Base-by-base conservation (phyloP, 2,888 invertebrate genomes). In the Esperia sulphurella region DNA sequence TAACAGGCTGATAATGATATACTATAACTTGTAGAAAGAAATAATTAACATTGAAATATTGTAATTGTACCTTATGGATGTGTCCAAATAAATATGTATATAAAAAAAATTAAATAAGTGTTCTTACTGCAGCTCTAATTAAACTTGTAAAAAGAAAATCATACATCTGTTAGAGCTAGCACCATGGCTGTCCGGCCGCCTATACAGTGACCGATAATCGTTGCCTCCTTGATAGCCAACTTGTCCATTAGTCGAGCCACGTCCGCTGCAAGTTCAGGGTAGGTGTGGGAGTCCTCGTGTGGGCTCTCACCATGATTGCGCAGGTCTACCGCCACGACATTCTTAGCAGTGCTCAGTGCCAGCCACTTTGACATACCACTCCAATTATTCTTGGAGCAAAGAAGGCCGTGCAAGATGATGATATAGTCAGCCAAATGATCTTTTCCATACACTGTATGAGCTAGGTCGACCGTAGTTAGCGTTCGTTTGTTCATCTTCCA, bases 271-370 rank as follows among this genome's bases (percentile, higher is more conserved):
- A 98, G 92, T 41, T 92, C 91, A 0, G 80, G 68, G 70, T 97
- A 97, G 3, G 91, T 90, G 83, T 96, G 95, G 0, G 92, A 89
- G 0, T 75, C 54, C 0, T 91, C 79, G 68, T 97, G 97, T 0
- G 96, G 95, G 70, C 97, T 97, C 46, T 96, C 95, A 0, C 98
- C 98, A 80, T 98, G 98, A 82, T 98, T 98, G 65, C 98, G 91
- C 0, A 95, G 93, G 84, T 98, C 98, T 12, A 96, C 91, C 0
- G 95, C 91, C 50, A 95, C 10, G 1, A 31, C 31, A 7, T 9
- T 0, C 94, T 91, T 91, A n/a, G 90, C 80, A 7, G 92, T 92
- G 51, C 79, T 79, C 41, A 90, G 81, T 53, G 92, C 90, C n/a
- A 95, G 83, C 0, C 86, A 91, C 70, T 94, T 95, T 14, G 95